phyloP scores from a whole-genome alignment of 2,113 vertebrate genomes.

The Tretioscincus oriximinensis region DNA sequence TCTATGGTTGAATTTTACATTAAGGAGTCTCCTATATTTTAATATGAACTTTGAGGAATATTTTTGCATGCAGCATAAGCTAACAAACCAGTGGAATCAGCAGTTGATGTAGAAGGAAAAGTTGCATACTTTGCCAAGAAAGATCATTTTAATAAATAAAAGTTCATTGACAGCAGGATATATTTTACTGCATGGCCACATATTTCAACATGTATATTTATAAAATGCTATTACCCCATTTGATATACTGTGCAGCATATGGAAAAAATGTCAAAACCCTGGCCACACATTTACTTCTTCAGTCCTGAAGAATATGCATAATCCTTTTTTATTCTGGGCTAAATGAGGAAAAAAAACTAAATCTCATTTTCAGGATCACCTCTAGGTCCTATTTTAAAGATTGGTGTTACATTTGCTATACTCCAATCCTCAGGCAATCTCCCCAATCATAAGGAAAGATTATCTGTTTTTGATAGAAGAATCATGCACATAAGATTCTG shows the following conservation, averaged over 20 bases:
- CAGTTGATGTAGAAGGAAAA: constrained; percentile 50
- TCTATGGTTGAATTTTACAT: constrained; percentile 27
- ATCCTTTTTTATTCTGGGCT: too few species aligned
- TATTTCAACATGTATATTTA: background rate
- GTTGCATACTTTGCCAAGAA: constrained; percentile 38
- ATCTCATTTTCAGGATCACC: too few species aligned
- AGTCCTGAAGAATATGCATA: too few species aligned
- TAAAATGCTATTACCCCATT: background rate
- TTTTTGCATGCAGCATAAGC: background rate
- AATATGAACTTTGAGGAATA: constrained; percentile 13
- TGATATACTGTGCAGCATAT: background rate
- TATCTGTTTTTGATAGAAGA: background rate
- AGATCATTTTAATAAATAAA: constrained; percentile 14
- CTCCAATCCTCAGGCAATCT: too few species aligned
- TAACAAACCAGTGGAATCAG: constrained; percentile 46
- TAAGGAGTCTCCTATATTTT: constrained; percentile 23
- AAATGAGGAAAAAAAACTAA: too few species aligned
- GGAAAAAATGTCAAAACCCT: background rate
- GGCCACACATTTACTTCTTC: too few species aligned
- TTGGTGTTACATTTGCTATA: too few species aligned
- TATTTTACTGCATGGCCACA: background rate
- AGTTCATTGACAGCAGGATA: background rate
- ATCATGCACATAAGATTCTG: background rate
- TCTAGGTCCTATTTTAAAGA: too few species aligned
- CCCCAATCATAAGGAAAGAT: too few species aligned